Evolutionary conservation across 2,888 invertebrate genomes (phyloP).

Genomic region (Stenchaetothrips biformis): DNA sequence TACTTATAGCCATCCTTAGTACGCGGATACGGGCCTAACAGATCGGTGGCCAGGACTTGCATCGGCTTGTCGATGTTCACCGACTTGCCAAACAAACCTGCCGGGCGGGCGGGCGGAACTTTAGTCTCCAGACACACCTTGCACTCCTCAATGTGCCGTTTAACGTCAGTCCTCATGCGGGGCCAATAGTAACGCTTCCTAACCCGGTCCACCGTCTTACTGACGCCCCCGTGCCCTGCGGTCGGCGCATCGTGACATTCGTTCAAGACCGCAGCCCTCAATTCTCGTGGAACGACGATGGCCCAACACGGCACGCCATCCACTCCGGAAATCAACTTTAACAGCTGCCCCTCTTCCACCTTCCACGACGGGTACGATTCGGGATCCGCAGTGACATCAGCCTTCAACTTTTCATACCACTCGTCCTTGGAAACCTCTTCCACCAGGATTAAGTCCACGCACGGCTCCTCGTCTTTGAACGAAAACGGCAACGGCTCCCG

Average conservation of each 20-base stretch:
- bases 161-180: not conserved
- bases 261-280: not conserved
- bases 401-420: not conserved
- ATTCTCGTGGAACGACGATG: not conserved
- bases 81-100: not conserved
- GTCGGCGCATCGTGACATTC: not conserved
- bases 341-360: not conserved
- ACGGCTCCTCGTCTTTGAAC: not conserved
- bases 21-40: not conserved
- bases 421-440: not conserved
- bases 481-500: slow-evolving; percentile 12
- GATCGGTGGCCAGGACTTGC: not conserved
- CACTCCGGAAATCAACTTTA: not conserved
- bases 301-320: not conserved
- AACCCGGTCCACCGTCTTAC: not conserved
- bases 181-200: not conserved
- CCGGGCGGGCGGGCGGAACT: not conserved
- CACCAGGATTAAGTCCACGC: not conserved
- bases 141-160: not conserved
- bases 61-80: not conserved
- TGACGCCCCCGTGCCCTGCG: not conserved
- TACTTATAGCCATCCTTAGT: slow-evolving; percentile 10
- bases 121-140: not conserved
- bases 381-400: not conserved
- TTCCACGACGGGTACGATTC: not conserved